Base-by-base conservation (phyloP, 2,888 invertebrate genomes). In the Colletes collaris region DNA sequence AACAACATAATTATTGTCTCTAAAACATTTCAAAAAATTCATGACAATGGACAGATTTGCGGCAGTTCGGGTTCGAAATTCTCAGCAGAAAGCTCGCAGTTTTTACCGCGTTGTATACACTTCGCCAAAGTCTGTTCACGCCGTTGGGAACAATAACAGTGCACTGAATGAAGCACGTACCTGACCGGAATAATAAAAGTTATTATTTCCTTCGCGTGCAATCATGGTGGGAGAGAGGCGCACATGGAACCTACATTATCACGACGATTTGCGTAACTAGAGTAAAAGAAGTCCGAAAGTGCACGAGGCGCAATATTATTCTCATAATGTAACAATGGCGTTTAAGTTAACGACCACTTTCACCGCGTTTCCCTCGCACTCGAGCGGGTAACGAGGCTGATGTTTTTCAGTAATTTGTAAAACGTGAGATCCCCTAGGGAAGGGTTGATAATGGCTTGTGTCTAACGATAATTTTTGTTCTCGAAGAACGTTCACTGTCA, bases 131-230 rank as follows among this genome's bases (percentile, higher is more conserved):
- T 19, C 16, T 6, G 44, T 44, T 53, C 10, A 7, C 50, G 1
- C 7, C 53, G 19, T 44, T 10, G 63, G n/a, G 49, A 52, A 58
- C n/a, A 58, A 44, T 63, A 68, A 63, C 37, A 4, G 19, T 10
- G 58, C 3, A 10, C 44, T 75, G 70, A 75, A 70, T 64, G 27
- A 13, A 40, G 27, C 16, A 5, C 11, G 11, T 46, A 70, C 52
- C 13, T 27, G 35, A 35, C 56, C 11, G 4, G 35, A 10, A 8
- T 46, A 59, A 6, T 64, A 64, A 70, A 70, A 70, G 53, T 70
- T 53, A 53, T 50, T 50, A 68, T 75, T 69, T 64, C 50, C 40
- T 50, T 46, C 16, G 11, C 13, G 16, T 52, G 35, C 3, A 58
- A 35, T 13, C 11, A 19, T 19, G 50, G 27, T 63, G 44, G 58